phyloP scores from a whole-genome alignment of 2,113 vertebrate species.

The Phalacrocorax aristotelis region DNA sequence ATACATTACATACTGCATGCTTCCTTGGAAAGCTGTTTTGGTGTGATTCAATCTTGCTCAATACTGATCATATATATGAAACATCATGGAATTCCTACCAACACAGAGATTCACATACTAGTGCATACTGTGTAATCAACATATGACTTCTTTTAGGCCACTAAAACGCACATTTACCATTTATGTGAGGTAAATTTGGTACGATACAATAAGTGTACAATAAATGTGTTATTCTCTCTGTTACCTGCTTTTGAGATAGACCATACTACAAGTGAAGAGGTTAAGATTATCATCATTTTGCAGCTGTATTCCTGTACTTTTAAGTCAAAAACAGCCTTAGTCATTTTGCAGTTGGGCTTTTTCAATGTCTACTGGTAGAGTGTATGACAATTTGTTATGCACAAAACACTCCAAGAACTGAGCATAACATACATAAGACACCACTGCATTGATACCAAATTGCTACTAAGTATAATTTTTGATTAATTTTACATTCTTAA shows the following conservation, averaged over 20 bases:
- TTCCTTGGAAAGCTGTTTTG: neutral
- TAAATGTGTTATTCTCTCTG: neutral
- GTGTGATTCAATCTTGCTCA: neutral
- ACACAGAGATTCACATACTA: neutral
- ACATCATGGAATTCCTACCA: neutral
- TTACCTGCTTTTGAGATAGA: neutral
- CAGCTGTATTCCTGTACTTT: neutral
- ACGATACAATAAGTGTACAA: rapidly evolving
- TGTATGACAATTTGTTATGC: neutral
- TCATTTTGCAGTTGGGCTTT: neutral
- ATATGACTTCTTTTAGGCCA: neutral
- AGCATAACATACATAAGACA: neutral
- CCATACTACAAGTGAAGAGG: neutral
- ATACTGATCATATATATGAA: neutral
- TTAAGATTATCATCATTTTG: neutral
- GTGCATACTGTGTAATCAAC: neutral
- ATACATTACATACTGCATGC: neutral
- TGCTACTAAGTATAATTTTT: neutral
- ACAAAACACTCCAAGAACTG: neutral
- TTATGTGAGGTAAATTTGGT: neutral
- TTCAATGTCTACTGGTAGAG: neutral
- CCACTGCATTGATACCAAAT: neutral
- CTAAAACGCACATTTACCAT: neutral
- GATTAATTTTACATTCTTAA: neutral
- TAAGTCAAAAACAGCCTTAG: neutral